Evolutionary conservation across 2,888 invertebrate species (phyloP), one percentile per base, ranked within the genome.

Genomic region (Morpho helenor): DNA sequence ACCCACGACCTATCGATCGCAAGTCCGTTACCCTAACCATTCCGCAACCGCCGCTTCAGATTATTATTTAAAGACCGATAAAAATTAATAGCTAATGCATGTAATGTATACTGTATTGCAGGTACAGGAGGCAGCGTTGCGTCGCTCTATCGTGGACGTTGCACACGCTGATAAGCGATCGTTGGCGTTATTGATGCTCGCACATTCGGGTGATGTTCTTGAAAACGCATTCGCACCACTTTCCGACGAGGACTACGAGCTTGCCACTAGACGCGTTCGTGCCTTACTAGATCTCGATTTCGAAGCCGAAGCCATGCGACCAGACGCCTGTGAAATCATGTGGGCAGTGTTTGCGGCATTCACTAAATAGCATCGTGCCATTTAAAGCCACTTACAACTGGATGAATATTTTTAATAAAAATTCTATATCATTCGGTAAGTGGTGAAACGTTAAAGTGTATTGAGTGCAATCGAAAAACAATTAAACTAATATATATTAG

Each of bases 271-370:
- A 76, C 95, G 99, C 77, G 98, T 99, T 52, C 94, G 99, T 69
- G 96, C 98, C 74, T 93, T 99, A 52, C 93, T 99, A 70, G 99
- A 99, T 84, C 93, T 99, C 72, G 99, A 99, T 90, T 97, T 98
- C 86, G 99, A 99, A 85, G 95, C 96, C 50, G 99, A 99, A 88
- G 95, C 97, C 67, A 94, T 96, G 88, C 98, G 99, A 87, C 93
- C 96, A 50, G 96, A 96, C 80, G 95, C 96, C 61, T 96, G 96
- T 77, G 98, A 99, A 83, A 95, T 99, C 72, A 95, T 99, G 92
- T 99, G 99, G 99, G 98, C 99, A 56, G 99, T 99, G 61, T 98
- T 99, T 89, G 97, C 98, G 70, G 97, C 99, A 63, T 99, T 99
- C 92, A 97, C 97, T 76, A 99, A 99, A 94, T 99, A 95, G 94